Evolutionary conservation across 2,888 invertebrate genomes (phyloP).

Genomic region (Sarcophaga variegata): DNA sequence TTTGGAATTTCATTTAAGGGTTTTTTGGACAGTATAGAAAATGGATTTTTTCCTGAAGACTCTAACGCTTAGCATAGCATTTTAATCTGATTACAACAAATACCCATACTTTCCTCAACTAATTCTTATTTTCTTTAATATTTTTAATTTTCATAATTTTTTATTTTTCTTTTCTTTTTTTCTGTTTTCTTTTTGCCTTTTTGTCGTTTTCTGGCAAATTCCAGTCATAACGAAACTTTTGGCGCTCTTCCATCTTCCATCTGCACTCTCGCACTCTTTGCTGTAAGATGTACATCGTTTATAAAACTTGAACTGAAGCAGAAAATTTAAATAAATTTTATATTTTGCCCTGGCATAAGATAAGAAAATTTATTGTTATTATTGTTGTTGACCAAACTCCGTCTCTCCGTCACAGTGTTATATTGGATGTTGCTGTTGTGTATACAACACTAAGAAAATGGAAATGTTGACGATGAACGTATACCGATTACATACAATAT

Average conservation of each 20-base stretch:
- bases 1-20: background rate
- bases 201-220: slow-evolving; percentile 35
- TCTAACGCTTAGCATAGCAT: slow-evolving; percentile 51
- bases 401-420: slow-evolving; percentile 1
- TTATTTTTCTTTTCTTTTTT: slow-evolving; percentile 26
- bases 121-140: slow-evolving; percentile 25
- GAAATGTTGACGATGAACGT: slow-evolving; percentile 42
- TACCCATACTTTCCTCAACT: slow-evolving; percentile 33
- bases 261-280: background rate
- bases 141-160: slow-evolving; percentile 7
- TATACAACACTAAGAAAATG: slow-evolving; percentile 40
- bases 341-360: slow-evolving; percentile 65
- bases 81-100: slow-evolving; percentile 67
- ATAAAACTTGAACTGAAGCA: slow-evolving; percentile 65
- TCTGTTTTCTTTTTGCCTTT: background rate
- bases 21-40: background rate
- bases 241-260: slow-evolving; percentile 23
- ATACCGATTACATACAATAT: slow-evolving; percentile 7
- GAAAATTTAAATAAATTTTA: slow-evolving; percentile 70
- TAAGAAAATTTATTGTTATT: slow-evolving; percentile 68
- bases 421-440: slow-evolving; percentile 25
- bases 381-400: slow-evolving; percentile 64
- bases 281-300: slow-evolving; percentile 26
- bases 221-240: slow-evolving; percentile 56
- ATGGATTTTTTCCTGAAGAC: slow-evolving; percentile 28